phyloP scores from a whole-genome alignment of 2,113 vertebrate genomes.

The Mola mola region DNA sequence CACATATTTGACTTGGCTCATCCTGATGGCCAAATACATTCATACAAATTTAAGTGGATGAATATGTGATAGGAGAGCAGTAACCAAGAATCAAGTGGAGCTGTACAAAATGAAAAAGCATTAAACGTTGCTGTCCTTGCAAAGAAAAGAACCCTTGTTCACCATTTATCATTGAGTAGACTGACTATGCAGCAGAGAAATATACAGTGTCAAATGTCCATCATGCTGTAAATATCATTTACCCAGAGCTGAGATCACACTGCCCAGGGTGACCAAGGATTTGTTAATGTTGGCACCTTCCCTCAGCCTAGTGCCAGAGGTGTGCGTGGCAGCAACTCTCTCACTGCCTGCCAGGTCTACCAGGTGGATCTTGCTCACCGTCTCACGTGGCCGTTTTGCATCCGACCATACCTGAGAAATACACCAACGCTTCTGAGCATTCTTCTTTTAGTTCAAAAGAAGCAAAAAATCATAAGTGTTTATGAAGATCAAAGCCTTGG shows the following conservation, averaged over 20 bases:
- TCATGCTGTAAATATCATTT: conserved; percentile 27
- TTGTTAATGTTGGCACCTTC: conserved; percentile 98
- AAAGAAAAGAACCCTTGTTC: too few species aligned
- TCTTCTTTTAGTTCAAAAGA: conserved; percentile 25
- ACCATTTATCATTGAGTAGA: too few species aligned
- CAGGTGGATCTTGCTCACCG: conserved; percentile 95
- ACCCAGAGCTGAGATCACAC: conserved; percentile 97
- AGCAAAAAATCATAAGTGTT: conserved; percentile 15
- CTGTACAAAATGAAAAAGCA: too few species aligned
- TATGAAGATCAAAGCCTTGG: too few species aligned
- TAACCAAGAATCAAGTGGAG: too few species aligned
- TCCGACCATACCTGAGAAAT: conserved; percentile 89
- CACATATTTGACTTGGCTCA: too few species aligned
- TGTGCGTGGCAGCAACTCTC: conserved; percentile 86
- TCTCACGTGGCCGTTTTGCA: conserved; percentile 90
- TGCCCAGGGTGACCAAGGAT: conserved; percentile 93
- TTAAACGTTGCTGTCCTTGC: too few species aligned
- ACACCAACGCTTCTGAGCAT: conserved; percentile 9
- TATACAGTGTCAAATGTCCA: not conserved
- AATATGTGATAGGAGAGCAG: too few species aligned
- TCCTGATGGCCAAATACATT: too few species aligned
- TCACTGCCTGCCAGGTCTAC: conserved; percentile 96
- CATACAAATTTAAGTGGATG: too few species aligned
- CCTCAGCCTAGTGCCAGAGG: conserved; percentile 89
- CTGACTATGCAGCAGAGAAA: not conserved